Evolutionary conservation across 2,113 vertebrate genomes (phyloP), one percentile per base, ranked within the genome.

Genomic region (Acanthisitta chloris): DNA sequence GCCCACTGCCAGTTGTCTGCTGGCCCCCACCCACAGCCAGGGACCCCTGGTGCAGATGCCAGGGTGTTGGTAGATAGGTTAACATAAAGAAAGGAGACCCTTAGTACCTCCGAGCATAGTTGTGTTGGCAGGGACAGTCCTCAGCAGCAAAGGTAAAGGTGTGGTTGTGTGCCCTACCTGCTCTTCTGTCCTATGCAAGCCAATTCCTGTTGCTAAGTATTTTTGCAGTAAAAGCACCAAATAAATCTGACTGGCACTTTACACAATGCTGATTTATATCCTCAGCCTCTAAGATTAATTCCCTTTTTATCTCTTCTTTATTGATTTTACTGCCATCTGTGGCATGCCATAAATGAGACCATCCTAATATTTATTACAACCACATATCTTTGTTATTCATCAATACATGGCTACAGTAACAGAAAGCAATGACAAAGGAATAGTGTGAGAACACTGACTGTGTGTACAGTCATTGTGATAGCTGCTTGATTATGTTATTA

Each of bases 21-120:
- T 76, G 71, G 33, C 4, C n/a, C 13, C 17, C 33, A 9, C 0
- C 0, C 33, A 28, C 54, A 81, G 40, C 18, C 51, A 45, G 42
- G n/a, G 14, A 51, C 8, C 11, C 23, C 6, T 0, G 0, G 5
- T 6, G 29, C 26, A 84, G 59, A 28, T 31, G 21, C 28, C 1
- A 9, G 10, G 14, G 12, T 43, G 28, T 28, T 73, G 38, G 34
- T 14, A 81, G 29, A 12, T 14, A 80, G 33, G 67, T 54, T 43
- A 81, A n/a, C 8, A 5, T 16, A 4, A 24, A 54, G 61, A 49
- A 48, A 81, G 8, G 40, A 51, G n/a, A 45, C 45, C n/a, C n/a
- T 82, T 33, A 33, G 7, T 65, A 69, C 77, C 20, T 62, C 33
- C 69, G 14, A 78, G 33, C 10, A 5, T 5, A 54, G 11, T 2